Evolutionary conservation across 2,797 vertebrate species (phyloP).

Genomic region (Catamblyrhynchus diadema): DNA sequence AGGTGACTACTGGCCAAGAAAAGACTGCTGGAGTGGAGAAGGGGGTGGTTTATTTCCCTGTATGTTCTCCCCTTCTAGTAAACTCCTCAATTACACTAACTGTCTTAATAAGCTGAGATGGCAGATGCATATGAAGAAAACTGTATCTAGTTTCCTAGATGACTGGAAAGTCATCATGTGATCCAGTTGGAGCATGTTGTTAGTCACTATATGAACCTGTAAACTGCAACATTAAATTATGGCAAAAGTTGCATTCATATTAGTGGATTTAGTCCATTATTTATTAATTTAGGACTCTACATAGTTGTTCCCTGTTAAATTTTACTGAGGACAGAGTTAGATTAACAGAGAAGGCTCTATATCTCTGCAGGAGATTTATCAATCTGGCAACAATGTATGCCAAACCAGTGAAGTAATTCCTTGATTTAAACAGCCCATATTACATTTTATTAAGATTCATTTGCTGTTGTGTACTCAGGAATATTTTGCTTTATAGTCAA

Average conservation of each 20-base stretch:
- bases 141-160: background rate
- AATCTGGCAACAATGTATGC: background rate
- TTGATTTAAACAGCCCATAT: background rate
- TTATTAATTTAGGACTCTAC: background rate
- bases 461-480: background rate
- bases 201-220: background rate
- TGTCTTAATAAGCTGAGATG: background rate
- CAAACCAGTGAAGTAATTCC: background rate
- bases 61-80: background rate
- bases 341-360: background rate
- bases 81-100: background rate
- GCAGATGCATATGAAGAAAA: background rate
- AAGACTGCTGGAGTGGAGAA: background rate
- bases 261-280: background rate
- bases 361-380: background rate
- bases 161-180: background rate
- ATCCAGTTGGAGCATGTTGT: background rate
- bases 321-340: background rate
- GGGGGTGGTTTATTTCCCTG: background rate
- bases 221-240: background rate
- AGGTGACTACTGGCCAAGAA: background rate
- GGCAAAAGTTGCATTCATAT: background rate
- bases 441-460: background rate
- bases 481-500: background rate
- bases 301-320: background rate